Conservation (phyloP, 2,888 invertebrate genomes). For the Tineola bisselliella region DNA sequence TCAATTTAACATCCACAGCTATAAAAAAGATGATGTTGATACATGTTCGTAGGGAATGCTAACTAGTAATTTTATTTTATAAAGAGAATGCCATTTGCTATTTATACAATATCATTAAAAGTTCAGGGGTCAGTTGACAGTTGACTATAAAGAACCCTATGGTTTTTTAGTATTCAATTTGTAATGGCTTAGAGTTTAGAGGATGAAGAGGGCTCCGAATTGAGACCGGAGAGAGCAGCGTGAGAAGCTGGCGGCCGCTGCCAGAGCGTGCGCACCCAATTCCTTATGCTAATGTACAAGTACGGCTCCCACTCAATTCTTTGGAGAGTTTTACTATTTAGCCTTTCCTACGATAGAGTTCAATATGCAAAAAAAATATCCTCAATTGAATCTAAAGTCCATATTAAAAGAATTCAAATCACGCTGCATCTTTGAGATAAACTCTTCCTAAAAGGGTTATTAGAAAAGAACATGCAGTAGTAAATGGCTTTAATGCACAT, state of each 20-base stretch:
- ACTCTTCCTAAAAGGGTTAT: constrained; percentile 28
- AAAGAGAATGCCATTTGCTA: too few species aligned
- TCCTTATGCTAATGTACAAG: constrained; percentile 55
- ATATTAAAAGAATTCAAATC: constrained; percentile 24
- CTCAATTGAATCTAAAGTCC: neutral
- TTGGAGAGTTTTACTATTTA: constrained; percentile 47
- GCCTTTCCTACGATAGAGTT: constrained; percentile 17
- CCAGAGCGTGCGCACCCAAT: constrained; percentile 60
- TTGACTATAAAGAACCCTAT: neutral
- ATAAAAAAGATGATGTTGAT: too few species aligned
- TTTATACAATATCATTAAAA: neutral
- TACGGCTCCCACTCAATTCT: constrained; percentile 33
- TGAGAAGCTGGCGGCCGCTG: constrained; percentile 51
- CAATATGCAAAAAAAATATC: neutral
- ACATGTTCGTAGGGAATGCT: too few species aligned
- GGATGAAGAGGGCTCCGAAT: neutral
- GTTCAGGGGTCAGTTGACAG: neutral
- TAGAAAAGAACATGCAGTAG: constrained; percentile 39
- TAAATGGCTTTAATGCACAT: constrained; percentile 39
- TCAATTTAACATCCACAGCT: too few species aligned
- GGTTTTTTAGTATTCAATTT: constrained; percentile 10
- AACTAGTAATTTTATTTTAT: too few species aligned
- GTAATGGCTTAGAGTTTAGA: neutral
- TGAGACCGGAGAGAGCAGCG: constrained; percentile 34
- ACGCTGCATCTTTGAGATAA: constrained; percentile 22